These are phyloP conservation scores for Ciona savignyi DNA, from an alignment of 23 tunicate species.

Conservation along the genomic window DNA sequence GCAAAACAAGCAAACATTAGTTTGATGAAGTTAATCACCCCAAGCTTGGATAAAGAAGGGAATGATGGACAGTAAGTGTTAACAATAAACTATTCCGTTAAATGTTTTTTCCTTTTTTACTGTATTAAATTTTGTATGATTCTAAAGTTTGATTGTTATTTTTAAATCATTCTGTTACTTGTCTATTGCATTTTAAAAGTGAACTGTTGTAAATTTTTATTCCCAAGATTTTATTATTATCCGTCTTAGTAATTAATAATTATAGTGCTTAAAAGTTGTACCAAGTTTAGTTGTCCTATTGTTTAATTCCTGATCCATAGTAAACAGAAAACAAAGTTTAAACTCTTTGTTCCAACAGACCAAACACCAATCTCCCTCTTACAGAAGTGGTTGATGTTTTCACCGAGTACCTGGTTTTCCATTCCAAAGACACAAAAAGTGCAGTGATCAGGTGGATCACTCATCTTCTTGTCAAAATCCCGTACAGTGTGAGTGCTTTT, in stretches of 20 bases:
- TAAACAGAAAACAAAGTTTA: background rate
- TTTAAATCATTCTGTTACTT: too few relatives aligned
- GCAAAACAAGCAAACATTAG: slow-evolving; percentile 63
- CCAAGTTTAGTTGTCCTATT: too few relatives aligned
- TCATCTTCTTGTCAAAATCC: slow-evolving; percentile 68
- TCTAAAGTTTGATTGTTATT: too few relatives aligned
- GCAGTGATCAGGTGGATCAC: slow-evolving; percentile 82
- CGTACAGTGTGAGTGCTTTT: slow-evolving; percentile 56
- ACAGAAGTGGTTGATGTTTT: slow-evolving; percentile 65
- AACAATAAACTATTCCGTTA: too few relatives aligned
- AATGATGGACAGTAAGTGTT: slow-evolving; percentile 17
- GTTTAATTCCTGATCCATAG: background rate
- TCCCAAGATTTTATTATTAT: too few relatives aligned
- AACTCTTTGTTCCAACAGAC: background rate
- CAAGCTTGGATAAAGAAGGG: slow-evolving; percentile 39
- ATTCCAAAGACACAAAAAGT: slow-evolving; percentile 48
- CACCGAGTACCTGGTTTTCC: slow-evolving; percentile 25
- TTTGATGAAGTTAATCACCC: slow-evolving; percentile 55
- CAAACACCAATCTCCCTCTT: slow-evolving; percentile 29
- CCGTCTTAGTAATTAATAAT: too few relatives aligned
- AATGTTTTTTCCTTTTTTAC: too few relatives aligned
- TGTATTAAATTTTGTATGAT: too few relatives aligned
- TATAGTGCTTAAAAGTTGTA: too few relatives aligned
- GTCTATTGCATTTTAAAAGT: too few relatives aligned
- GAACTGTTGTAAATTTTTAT: too few relatives aligned